A percentile compares a stretch with the other conserved stretches of the same genome.
Evolutionary conservation across 2,797 vertebrate genomes (phyloP).

Genomic region (Gymnothorax reevesii): DNA sequence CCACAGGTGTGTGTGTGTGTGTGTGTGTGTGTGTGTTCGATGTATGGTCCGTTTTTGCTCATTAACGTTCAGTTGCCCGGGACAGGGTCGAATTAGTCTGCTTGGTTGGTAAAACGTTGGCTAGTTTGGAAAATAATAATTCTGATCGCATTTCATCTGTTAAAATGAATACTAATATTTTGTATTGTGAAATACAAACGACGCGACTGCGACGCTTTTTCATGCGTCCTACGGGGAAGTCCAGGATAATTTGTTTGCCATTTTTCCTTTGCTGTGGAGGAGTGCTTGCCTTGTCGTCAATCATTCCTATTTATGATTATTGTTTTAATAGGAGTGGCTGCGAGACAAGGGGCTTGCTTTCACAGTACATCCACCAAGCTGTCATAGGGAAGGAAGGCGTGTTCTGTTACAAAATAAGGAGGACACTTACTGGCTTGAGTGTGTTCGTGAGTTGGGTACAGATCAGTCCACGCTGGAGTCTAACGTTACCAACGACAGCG

Average conservation of each 20-base stretch:
- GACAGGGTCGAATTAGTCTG: neutral
- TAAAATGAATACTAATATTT: neutral
- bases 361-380: conserved; percentile 10
- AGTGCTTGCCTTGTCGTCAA: neutral
- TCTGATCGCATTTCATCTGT: neutral
- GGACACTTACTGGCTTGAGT: neutral
- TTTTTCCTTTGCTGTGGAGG: neutral
- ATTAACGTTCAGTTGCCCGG: conserved; percentile 9
- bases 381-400: neutral
- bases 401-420: neutral
- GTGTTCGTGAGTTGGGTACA: neutral
- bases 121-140: neutral
- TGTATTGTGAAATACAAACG: neutral
- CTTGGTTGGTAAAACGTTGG: neutral
- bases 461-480: neutral
- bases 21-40: neutral
- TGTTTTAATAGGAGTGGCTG: conserved; percentile 28
- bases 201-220: neutral
- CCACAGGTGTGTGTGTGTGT: conserved; percentile 57
- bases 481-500: neutral
- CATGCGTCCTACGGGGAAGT: neutral
- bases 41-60: neutral
- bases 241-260: neutral
- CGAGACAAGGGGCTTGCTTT: conserved; percentile 8
- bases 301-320: neutral